Evolutionary conservation across 1,140 invertebrate species (phyloP).

Genomic region (Megalopta genalis): DNA sequence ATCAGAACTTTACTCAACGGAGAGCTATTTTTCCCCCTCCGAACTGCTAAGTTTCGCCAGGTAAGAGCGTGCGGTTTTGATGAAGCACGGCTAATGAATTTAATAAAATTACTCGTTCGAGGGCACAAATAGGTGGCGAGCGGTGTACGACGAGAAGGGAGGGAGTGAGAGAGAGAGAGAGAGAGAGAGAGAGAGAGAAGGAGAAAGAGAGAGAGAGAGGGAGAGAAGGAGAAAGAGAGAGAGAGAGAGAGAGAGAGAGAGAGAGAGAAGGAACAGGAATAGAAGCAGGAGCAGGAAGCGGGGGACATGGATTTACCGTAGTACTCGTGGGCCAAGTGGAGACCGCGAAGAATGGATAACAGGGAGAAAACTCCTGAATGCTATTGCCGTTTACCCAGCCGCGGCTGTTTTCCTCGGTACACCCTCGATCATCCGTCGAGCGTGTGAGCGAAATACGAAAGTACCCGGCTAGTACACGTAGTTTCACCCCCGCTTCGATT

Average conservation of each 20-base stretch:
- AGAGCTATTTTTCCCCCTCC: conserved; percentile 30
- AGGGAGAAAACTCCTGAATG: background rate
- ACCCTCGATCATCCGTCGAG: conserved; percentile 31
- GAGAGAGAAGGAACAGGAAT: no score
- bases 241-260: no score
- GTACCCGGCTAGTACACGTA: background rate
- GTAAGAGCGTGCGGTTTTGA: conserved; percentile 13
- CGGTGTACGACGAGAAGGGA: no score
- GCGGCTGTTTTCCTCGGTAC: conserved; percentile 5
- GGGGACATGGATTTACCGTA: background rate
- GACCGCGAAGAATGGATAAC: background rate
- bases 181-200: no score
- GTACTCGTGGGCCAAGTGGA: background rate
- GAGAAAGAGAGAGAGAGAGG: no score
- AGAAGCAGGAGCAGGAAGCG: background rate
- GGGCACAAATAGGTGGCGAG: no score
- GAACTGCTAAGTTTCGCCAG: conserved; percentile 24
- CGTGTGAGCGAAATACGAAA: conserved; percentile 37
- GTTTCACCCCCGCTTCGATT: conserved; percentile 21
- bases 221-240: no score
- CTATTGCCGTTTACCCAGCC: background rate
- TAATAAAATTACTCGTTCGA: conserved; percentile 21
- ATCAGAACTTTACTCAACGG: conserved; percentile 37
- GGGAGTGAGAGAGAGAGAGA: no score
- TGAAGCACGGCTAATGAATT: conserved; percentile 32